A percentile compares a stretch with the other conserved stretches of the same genome.
phyloP scores from a whole-genome alignment of 2,113 vertebrate genomes.

The Megaceryle maxima region DNA sequence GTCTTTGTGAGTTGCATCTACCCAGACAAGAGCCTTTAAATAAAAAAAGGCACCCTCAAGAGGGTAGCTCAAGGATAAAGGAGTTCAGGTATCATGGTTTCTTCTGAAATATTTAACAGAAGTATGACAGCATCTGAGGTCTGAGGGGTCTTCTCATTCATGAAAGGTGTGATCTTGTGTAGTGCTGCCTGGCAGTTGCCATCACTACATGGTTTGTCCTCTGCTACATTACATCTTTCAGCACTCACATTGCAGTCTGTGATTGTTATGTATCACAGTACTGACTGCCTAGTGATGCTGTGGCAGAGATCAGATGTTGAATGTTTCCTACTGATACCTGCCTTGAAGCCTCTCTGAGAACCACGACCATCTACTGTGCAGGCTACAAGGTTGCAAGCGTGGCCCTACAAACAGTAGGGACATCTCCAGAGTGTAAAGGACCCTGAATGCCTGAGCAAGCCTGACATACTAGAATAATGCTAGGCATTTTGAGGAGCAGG shows the following conservation, averaged over 20 bases:
- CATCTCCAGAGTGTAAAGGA: not conserved
- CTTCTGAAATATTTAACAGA: not conserved
- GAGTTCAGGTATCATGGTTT: not conserved
- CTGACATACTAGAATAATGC: not conserved
- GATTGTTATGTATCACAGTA: not conserved
- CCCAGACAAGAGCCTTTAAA: not conserved
- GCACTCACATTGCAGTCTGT: not conserved
- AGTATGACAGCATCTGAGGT: not conserved
- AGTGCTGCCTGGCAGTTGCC: not conserved
- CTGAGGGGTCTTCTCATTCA: not conserved
- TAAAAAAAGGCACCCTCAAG: not conserved
- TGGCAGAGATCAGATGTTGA: not conserved
- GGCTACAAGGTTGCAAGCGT: not conserved
- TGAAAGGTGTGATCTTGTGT: not conserved
- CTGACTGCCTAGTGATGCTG: not conserved
- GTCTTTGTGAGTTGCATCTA: not conserved
- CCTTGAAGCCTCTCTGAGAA: not conserved
- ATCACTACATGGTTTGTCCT: not conserved
- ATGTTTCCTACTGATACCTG: not conserved
- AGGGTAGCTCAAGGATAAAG: not conserved
- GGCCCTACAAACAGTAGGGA: not conserved
- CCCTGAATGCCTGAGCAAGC: not conserved
- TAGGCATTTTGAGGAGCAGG: not conserved
- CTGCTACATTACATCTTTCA: not conserved
- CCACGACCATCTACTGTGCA: not conserved